Evolutionary conservation across 2,888 invertebrate species (phyloP), one percentile per base, ranked within the genome.

Genomic region (Dolomedes plantarius): DNA sequence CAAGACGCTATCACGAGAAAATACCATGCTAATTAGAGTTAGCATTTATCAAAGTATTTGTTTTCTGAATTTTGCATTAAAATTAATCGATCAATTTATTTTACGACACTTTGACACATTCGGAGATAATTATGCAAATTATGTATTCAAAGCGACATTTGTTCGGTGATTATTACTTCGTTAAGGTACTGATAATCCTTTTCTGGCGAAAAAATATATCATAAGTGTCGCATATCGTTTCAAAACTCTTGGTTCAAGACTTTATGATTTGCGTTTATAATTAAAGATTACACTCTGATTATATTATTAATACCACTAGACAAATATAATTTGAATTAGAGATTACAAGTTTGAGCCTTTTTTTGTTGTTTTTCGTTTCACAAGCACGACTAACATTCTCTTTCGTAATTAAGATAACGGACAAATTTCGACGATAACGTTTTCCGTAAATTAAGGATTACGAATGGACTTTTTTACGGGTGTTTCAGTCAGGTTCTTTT

Each of bases 131-230:
- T 46, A 46, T 46, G 46, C 46, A 46, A 46, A 46, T 46, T 46
- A 46, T 46, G 46, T 16, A 46, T 46, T 46, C 46, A 46, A 46
- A 16, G 46, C 46, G 46, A 46, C 46, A 46, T 46, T 46, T 46
- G 46, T 46, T 16, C 46, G 46, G 46, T 46, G 46, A 46, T 46
- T 46, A 46, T 46, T 46, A 46, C 46, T 46, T 46, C 46, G 46
- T 46, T 46, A 46, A 2, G 2, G 46, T 16, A 46, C 5, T 46
- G 46, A 46, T 46, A 46, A 46, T 46, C 46, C 46, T 2, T 46
- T 46, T 16, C 2, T 6, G 46, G 2, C 2, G 46, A 46, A 16
- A 46, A 46, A 46, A 46, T 16, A 36, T 7, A 36, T 36, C 36
- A 7, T 36, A 11, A 7, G 9, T 16, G 46, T 2, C 46, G 16